Percentiles rank a stretch among this genome's conserved stretches.
phyloP scores from a whole-genome alignment of 1,140 invertebrate genomes.

The Bombus difficillimus region DNA sequence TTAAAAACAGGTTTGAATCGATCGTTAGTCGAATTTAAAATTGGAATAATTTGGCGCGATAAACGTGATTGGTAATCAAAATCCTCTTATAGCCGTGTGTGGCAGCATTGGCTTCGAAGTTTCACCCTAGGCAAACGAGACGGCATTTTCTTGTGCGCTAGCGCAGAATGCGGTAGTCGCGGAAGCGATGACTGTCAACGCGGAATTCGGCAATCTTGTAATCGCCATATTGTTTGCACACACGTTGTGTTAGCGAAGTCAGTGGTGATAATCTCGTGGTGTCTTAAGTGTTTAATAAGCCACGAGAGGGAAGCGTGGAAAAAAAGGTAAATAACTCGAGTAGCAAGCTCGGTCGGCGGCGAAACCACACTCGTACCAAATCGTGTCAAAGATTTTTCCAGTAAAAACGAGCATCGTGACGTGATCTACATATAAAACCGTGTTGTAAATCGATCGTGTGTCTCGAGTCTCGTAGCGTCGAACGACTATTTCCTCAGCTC shows the following conservation, averaged over 20 bases:
- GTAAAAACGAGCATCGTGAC: background rate
- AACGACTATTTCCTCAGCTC: conserved; percentile 32
- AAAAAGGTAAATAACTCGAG: conserved; percentile 68
- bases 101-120: conserved; percentile 7
- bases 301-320: conserved; percentile 39
- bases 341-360: no score
- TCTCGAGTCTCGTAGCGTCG: conserved; percentile 1
- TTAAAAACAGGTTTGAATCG: background rate
- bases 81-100: background rate
- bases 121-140: background rate
- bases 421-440: conserved; percentile 34
- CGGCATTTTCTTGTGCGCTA: conserved; percentile 57
- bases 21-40: background rate
- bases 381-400: background rate
- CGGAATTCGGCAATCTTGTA: conserved; percentile 69
- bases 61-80: background rate
- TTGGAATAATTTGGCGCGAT: background rate
- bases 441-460: conserved; percentile 40
- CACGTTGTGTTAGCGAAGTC: conserved; percentile 60
- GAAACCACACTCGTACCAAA: background rate
- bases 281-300: conserved; percentile 25
- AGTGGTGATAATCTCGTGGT: conserved; percentile 55
- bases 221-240: conserved; percentile 74
- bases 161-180: conserved; percentile 62
- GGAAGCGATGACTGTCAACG: conserved; percentile 71